These are phyloP conservation scores for Onychomys arenicola DNA, from an alignment of 2,797 vertebrate species.

Conservation along the genomic window DNA sequence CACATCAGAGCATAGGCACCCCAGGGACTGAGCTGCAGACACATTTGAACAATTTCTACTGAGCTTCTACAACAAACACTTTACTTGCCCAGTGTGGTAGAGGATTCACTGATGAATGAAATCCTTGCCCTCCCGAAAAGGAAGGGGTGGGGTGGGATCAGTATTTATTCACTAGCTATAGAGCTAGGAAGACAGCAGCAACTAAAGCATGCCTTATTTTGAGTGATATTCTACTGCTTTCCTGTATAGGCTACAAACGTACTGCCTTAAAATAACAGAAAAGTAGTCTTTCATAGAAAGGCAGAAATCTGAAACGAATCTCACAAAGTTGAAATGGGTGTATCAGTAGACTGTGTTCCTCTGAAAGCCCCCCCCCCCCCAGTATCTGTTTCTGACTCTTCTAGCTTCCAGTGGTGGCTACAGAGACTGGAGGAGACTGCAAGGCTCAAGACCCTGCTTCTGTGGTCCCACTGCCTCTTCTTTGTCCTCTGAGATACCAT, in stretches of 20 bases:
- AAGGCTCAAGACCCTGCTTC: neutral
- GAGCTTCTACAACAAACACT: neutral
- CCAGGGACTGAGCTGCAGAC: neutral
- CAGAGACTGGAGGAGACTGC: neutral
- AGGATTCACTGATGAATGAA: neutral
- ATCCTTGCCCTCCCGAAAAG: neutral
- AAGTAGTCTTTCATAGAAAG: neutral
- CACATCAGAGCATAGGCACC: neutral
- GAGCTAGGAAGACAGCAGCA: conserved; percentile 32
- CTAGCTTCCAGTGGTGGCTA: neutral
- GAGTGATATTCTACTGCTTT: neutral
- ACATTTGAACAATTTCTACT: neutral
- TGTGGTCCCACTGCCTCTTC: neutral
- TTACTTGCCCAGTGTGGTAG: neutral
- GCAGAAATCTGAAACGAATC: neutral
- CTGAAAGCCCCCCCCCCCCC: neutral
- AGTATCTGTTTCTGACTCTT: neutral
- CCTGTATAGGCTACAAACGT: neutral
- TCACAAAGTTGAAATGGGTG: neutral
- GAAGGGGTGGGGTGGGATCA: neutral
- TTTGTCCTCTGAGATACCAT: neutral
- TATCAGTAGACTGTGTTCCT: neutral
- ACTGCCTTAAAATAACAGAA: conserved; percentile 51
- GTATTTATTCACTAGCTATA: neutral
- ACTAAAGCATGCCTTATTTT: conserved; percentile 17